Evolutionary conservation across 1,140 invertebrate species (phyloP).

Genomic region (Caerostris extrusa): DNA sequence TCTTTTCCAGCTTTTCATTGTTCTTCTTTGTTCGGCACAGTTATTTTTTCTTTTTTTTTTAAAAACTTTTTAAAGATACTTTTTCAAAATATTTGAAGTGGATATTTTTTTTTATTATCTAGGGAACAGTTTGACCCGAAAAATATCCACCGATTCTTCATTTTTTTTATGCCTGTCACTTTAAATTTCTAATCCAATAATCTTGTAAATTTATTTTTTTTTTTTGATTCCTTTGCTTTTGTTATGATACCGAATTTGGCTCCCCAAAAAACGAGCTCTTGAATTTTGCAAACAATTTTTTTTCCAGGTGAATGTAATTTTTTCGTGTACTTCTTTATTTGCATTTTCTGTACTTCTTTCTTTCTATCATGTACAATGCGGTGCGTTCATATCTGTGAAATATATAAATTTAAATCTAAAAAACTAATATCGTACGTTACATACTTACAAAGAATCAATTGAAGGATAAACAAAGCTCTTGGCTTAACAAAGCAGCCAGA

Average conservation of each 20-base stretch:
- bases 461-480: no score
- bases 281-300: background rate
- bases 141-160: constrained; percentile 37
- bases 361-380: no score
- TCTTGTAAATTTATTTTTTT: constrained; percentile 25
- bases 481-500: no score
- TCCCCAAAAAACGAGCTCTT: background rate
- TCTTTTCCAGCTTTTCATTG: constrained; percentile 55
- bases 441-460: no score
- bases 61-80: constrained; percentile 49
- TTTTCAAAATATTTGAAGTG: constrained; percentile 46
- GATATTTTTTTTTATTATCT: constrained; percentile 45
- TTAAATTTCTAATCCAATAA: constrained; percentile 65
- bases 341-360: no score
- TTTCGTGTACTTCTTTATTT: no score
- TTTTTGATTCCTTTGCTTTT: constrained; percentile 9
- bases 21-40: constrained; percentile 35
- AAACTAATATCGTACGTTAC: no score
- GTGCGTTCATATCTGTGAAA: no score
- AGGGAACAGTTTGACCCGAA: constrained; percentile 42
- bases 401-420: no score
- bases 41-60: constrained; percentile 1
- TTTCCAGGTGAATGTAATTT: background rate
- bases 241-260: background rate
- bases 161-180: constrained; percentile 44